A percentile compares a stretch with the other conserved stretches of the same genome.
Conservation (phyloP, 2,888 invertebrate genomes). For the Chaetogeoica ovagalla region DNA sequence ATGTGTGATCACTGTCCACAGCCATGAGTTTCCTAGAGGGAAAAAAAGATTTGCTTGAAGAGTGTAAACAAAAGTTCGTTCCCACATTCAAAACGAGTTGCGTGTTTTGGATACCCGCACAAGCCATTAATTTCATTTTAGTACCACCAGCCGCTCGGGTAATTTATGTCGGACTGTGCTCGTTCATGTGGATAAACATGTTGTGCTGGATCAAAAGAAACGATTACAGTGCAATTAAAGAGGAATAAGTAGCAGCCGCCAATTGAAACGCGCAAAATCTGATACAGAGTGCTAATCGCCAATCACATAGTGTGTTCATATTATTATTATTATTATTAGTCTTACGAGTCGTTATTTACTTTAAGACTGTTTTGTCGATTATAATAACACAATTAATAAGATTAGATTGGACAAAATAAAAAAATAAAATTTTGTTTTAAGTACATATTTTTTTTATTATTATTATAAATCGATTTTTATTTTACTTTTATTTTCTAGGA, state of each 20-base stretch:
- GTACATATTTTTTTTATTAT: not conserved
- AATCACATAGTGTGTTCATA: slow-evolving; percentile 1
- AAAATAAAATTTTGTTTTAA: not conserved
- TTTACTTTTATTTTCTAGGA: slow-evolving; percentile 25
- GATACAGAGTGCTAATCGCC: not conserved
- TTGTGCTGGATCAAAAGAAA: slow-evolving; percentile 76
- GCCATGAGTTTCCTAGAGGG: slow-evolving; percentile 77
- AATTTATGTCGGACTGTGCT: slow-evolving; percentile 75
- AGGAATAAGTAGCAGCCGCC: not conserved
- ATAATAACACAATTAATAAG: not conserved
- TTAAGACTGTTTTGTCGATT: slow-evolving; percentile 12
- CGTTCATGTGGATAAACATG: slow-evolving; percentile 83
- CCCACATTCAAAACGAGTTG: slow-evolving; percentile 76
- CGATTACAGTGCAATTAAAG: slow-evolving; percentile 48
- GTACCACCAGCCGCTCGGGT: slow-evolving; percentile 75
- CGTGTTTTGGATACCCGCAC: slow-evolving; percentile 81
- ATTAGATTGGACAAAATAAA: not conserved
- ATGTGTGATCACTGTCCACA: slow-evolving; percentile 58
- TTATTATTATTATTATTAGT: not conserved
- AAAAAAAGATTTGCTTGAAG: slow-evolving; percentile 70
- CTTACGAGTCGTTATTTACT: not conserved
- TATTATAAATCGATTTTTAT: slow-evolving; percentile 62
- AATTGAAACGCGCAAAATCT: not conserved
- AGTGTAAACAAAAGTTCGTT: slow-evolving; percentile 72
- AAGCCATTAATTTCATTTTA: slow-evolving; percentile 75